Evolutionary conservation across 1,140 invertebrate species (phyloP), one percentile per base, ranked within the genome.

Genomic region (honey bee (Apis mellifera)): DNA sequence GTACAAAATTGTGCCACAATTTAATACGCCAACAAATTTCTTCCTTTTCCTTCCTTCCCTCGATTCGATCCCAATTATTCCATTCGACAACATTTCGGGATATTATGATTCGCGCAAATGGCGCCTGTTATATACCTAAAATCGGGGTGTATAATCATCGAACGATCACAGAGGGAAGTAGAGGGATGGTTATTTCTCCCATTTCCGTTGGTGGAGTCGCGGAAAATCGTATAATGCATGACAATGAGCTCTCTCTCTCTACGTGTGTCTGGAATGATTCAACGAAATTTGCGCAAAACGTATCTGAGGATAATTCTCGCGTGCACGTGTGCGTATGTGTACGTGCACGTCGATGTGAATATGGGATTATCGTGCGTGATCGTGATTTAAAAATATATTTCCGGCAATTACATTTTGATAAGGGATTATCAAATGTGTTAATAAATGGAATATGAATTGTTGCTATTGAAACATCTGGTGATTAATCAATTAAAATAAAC

Each of bases 161-260:
- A 75, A 15, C n/a, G 42, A 78, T 78, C 54, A 19, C 11, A 50
- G 42, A 50, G 42, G 0, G 5, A 69, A 17, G 75, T 54, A 79
- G 55, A 79, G 55, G 19, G 54, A 72, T 4, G 26, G 23, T 62
- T 72, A 19, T 42, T 52, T 71, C 50, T 23, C 11, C 15, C 21
- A 64, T 71, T 62, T 57, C 55, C 32, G 21, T 60, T 42, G 4
- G 13, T 3, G 8, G 32, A 59, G n/a, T 69, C 32, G 9, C 5
- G 55, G 13, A 60, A 62, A 79, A 54, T 72, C 48, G 21, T 52
- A 62, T 78, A 64, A 79, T 19, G 42, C 48, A 9, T 32, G 19
- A 23, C 15, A 72, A 72, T 64, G 50, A 64, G 69, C 52, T 42
- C 4, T 42, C 52, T 42, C 4, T 42, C 32, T 42, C 32, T 42